phyloP scores from a whole-genome alignment of 2,888 invertebrate genomes.

The Halocaridina rubra region DNA sequence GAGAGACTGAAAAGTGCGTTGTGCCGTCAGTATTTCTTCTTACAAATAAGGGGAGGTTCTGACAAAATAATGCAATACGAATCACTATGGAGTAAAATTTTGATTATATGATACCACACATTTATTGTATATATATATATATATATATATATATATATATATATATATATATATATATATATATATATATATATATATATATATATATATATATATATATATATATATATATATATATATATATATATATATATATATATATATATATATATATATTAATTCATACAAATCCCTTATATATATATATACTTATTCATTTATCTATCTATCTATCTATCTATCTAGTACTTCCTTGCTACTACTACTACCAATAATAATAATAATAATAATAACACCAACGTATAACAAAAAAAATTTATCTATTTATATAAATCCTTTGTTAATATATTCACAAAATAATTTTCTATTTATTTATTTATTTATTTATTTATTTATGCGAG shows the following conservation, averaged over 20 bases:
- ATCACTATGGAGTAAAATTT: no score
- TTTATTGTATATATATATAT: not conserved
- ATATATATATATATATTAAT: slow-evolving; percentile 9
- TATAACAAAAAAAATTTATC: not conserved
- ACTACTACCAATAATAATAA: not conserved
- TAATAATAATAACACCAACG: not conserved
- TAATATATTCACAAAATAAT: not conserved
- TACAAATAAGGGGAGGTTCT: no score
- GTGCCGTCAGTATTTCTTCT: no score
- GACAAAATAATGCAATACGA: no score
- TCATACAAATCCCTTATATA: not conserved
- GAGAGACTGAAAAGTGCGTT: no score
- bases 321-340: not conserved
- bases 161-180: not conserved
- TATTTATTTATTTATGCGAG: not conserved
- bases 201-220: not conserved
- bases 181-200: not conserved
- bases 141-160: slow-evolving; percentile 20
- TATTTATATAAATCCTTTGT: not conserved
- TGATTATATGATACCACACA: no score
- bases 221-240: slow-evolving; percentile 24
- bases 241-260: slow-evolving; percentile 18
- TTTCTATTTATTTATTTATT: not conserved
- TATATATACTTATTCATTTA: not conserved
- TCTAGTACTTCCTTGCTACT: not conserved